Evolutionary conservation across 2,113 vertebrate genomes (phyloP), one percentile per base, ranked within the genome.

Genomic region (Ranitomeya variabilis): DNA sequence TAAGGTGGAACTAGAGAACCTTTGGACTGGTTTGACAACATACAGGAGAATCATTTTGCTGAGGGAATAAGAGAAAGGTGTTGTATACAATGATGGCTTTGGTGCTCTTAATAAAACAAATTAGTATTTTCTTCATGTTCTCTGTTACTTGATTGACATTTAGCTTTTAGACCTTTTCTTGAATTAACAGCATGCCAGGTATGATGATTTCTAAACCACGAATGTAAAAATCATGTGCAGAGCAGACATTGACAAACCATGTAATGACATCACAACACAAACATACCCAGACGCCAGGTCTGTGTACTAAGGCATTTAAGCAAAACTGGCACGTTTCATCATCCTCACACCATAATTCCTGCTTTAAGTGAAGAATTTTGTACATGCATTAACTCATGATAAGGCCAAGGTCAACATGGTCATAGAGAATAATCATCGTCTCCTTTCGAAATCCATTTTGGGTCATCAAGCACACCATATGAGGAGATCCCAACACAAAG

Each of bases 71-170:
- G 59, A 67, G 71, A 31, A 79, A 84, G 52, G 73, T 31, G 23
- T 31, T 77, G 71, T 78, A 26, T 76, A 57, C 90, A 92, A 89
- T 91, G 92, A 93, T 91, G 93, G 94, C 93, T 95, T 96, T 96
- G 95, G 95, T 94, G 94, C 94, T 90, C 91, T 92, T 91, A 92
- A 94, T 92, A 76, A 93, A 95, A 93, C 93, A 93, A 84, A 76
- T 77, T 83, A 93, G 92, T 78, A 15, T 21, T 59, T 91, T 90
- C 26, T 91, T 93, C 94, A 94, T 95, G 94, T 94, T 0, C 31
- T 93, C 92, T 62, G 11, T 51, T 74, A 55, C 77, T 83, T 74
- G 18, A 26, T 14, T 18, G 45, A 66, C 31, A 71, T 64, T 31
- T 13, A 57, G 7, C 59, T 57, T 87, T 60, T 18, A 21, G 51